A percentile compares a stretch with the other conserved stretches of the same genome.
Conservation (phyloP, 2,113 vertebrate genomes). For the Chaetodon trifascialis region DNA sequence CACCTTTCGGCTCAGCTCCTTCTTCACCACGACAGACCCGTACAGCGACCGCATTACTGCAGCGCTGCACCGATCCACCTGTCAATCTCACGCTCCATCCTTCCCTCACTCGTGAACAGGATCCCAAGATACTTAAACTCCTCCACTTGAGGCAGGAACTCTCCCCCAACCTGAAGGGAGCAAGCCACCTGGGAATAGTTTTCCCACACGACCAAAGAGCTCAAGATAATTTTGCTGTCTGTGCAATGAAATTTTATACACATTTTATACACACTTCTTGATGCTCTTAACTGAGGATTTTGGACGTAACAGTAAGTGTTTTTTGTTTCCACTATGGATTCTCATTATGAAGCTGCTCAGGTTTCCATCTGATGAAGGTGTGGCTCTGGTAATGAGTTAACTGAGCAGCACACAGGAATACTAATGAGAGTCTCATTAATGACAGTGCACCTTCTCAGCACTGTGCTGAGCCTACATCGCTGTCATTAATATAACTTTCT, state of each 20-base stretch:
- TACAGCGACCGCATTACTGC: too few species aligned
- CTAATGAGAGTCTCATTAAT: slow-evolving; percentile 42
- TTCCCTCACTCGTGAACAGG: too few species aligned
- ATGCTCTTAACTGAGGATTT: background rate
- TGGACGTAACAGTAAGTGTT: background rate
- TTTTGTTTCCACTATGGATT: background rate
- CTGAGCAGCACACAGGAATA: slow-evolving; percentile 20
- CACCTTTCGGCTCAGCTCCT: too few species aligned
- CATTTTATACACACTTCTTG: too few species aligned
- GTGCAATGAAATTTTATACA: background rate
- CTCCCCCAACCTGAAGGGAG: too few species aligned
- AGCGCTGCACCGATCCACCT: too few species aligned
- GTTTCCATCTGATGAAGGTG: slow-evolving; percentile 14
- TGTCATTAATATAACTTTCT: slow-evolving; percentile 7
- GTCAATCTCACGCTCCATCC: too few species aligned
- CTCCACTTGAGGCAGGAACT: too few species aligned
- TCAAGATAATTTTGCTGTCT: background rate
- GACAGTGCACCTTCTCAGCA: background rate
- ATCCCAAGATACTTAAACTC: too few species aligned
- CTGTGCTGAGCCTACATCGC: slow-evolving; percentile 8
- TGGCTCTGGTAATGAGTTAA: slow-evolving; percentile 21
- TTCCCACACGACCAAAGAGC: background rate
- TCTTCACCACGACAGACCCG: too few species aligned
- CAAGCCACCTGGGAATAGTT: too few species aligned
- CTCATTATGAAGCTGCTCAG: slow-evolving; percentile 3